Evolutionary conservation across 2,797 vertebrate genomes (phyloP), one percentile per base, ranked within the genome.

Genomic region (Coccyzus lansbergi): DNA sequence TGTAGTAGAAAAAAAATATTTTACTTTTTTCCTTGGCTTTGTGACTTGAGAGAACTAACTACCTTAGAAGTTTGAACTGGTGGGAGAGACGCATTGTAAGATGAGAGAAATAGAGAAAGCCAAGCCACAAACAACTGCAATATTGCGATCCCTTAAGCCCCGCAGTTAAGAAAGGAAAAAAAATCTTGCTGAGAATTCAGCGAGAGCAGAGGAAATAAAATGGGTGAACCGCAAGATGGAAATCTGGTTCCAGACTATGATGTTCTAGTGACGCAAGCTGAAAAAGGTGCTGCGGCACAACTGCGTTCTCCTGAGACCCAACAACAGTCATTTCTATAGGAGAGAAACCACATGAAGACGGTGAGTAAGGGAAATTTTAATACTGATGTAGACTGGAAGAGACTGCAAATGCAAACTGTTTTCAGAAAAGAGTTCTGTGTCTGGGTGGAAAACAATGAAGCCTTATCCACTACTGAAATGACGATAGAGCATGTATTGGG

Each of bases 51-150:
- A 67, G 67, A 83, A 25, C 36, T 88, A 77, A 52, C 84, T 92
- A 96, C 80, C 87, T 93, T 92, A 83, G 90, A 91, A 94, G 59
- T 82, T 94, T 74, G 67, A 95, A 70, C 81, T 92, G 87, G 89
- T 93, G 90, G 89, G 88, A 85, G 92, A 90, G 8, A 52, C 76
- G 42, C 19, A 28, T 53, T 96, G 86, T 89, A 89, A 94, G 78
- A 95, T 6, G 91, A 87, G 91, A 92, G 81, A 93, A 90, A 75
- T 24, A 85, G 42, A 53, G 90, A 83, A 93, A 91, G 96, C 95
- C 94, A 96, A 97, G 93, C 94, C 97, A 96, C 94, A 97, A 97
- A 93, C 93, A 94, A 91, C 87, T 91, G 80, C 55, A 94, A 83
- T 44, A 82, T 70, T 76, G 77, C 90, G 87, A 95, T 96, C 90